Conservation (phyloP, 37 sponge, comb jelly and placozoan species). For the Eunapius fragilis region DNA sequence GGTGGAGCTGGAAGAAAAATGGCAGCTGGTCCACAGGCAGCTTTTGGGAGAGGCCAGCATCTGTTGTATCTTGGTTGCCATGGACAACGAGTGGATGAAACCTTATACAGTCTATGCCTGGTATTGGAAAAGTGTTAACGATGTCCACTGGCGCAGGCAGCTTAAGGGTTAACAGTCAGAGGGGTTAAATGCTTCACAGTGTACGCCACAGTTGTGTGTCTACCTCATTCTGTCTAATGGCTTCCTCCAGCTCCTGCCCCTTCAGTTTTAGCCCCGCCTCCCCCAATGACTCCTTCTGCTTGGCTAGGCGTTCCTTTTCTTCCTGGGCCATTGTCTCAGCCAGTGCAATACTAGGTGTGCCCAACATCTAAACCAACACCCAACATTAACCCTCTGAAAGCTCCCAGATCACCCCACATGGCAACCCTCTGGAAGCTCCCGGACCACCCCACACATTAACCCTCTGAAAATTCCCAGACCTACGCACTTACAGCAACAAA, state of each 20-base stretch:
- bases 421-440: no score
- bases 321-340: constrained; percentile 57
- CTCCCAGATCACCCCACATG: no score
- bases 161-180: constrained; percentile 13
- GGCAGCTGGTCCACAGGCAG: constrained; percentile 63
- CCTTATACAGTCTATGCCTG: constrained; percentile 51
- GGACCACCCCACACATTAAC: no score
- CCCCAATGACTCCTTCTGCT: constrained; percentile 64
- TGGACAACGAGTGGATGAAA: constrained; percentile 64
- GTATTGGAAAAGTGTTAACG: constrained; percentile 46
- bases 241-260: constrained; percentile 52
- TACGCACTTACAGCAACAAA: constrained; percentile 55
- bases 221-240: constrained; percentile 77
- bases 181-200: neutral
- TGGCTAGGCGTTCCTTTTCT: constrained; percentile 69
- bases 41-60: neutral
- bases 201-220: neutral
- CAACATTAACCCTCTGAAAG: no score
- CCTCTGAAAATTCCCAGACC: no score
- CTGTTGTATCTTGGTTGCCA: constrained; percentile 32
- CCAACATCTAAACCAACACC: constrained; percentile 72
- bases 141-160: constrained; percentile 52
- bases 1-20: constrained; percentile 71
- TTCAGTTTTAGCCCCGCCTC: constrained; percentile 70
- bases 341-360: constrained; percentile 79